Evolutionary conservation across 2,113 vertebrate species (phyloP).

Genomic region (Petroica traversi): DNA sequence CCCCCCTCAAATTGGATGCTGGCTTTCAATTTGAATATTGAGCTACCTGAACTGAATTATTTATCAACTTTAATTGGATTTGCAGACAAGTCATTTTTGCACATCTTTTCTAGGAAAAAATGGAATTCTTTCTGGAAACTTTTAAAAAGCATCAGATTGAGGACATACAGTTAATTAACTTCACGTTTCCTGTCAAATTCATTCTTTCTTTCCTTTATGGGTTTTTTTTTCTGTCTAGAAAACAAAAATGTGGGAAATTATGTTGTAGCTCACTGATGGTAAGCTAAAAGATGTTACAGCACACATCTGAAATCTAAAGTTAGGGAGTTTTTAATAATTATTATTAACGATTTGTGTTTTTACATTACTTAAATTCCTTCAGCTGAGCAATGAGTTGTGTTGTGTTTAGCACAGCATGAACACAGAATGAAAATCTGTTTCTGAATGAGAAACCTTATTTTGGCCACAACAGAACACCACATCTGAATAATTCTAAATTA

Average conservation of each 20-base stretch:
- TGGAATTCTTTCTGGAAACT: conserved; percentile 48
- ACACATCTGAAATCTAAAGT: not conserved
- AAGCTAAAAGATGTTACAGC: not conserved
- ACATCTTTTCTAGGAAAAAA: conserved; percentile 22
- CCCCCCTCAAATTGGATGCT: conserved; percentile 54
- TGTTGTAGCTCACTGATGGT: not conserved
- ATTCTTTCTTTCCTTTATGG: not conserved
- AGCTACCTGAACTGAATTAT: conserved; percentile 66
- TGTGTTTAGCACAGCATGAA: not conserved
- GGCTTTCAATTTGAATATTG: conserved; percentile 62
- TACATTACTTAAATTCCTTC: not conserved
- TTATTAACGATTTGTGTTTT: not conserved
- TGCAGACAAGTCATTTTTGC: conserved; percentile 60
- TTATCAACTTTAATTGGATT: conserved; percentile 63
- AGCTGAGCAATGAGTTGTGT: not conserved
- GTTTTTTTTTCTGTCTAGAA: not conserved
- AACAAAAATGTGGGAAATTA: not conserved
- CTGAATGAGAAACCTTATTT: not conserved
- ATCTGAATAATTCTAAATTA: not conserved
- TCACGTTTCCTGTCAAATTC: conserved; percentile 19
- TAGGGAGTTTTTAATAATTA: not conserved
- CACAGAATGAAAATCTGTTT: not conserved
- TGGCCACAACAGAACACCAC: not conserved
- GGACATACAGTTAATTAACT: conserved; percentile 32
- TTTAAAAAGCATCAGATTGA: conserved; percentile 23